Base-by-base conservation (phyloP, 2,113 vertebrate species). In the Physeter macrocephalus region DNA sequence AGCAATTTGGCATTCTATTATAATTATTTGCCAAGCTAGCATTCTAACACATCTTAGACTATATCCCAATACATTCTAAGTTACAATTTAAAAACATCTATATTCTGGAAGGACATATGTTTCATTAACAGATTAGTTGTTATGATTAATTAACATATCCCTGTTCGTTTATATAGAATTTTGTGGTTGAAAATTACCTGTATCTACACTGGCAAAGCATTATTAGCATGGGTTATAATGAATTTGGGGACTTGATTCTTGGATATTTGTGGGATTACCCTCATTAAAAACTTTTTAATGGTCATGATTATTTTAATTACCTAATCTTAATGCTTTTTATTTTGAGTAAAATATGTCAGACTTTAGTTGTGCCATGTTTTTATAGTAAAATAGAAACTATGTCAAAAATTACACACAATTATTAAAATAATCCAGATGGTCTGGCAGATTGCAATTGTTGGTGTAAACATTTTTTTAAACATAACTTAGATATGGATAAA, bases 41-140 rank as follows among this genome's bases (percentile, higher is more conserved):
- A 69, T 96, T 96, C 77, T 96, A 95, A 88, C 94, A 82, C 0
- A 83, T 96, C 69, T 93, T 95, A 84, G 14, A 88, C 75, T 82
- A 75, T 7, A 86, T 94, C 54, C 52, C 77, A 67, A 27, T 93
- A 71, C n/a, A 72, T 93, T 31, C 85, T 95, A 81, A 95, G 88
- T 93, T 94, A 88, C 43, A 94, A 7, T 93, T 85, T 90, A 43
- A 89, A 90, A 71, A 49, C 67, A 43, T 49, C 25, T 12, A 10
- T 94, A 17, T 66, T 94, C 89, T 92, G 31, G 43, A 80, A 95
- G 39, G 69, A 95, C n/a, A 62, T 77, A 90, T 75, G 93, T 95
- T 90, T 85, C 52, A 92, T 96, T 94, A 98, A 59, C 18, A 96
- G 69, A 88, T 96, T 75, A 86, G 88, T 97, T 88, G n/a, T 96